Base-by-base conservation (phyloP, 2,888 invertebrate genomes). In the Mechanitis messenoides region DNA sequence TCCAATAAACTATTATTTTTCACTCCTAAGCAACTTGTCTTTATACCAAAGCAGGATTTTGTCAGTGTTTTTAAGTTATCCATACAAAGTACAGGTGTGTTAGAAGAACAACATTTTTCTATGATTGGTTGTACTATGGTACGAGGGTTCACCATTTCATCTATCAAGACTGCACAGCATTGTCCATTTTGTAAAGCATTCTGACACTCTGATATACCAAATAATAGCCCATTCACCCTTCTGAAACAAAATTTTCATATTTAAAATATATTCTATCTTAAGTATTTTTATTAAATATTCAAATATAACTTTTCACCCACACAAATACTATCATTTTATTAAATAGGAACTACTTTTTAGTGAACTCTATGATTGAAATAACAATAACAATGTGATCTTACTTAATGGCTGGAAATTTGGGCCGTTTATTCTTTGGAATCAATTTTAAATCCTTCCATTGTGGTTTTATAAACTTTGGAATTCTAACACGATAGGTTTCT, bases 1-100 rank as follows among this genome's bases (percentile, higher is more conserved):
- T 83, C 79, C 65, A 67, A 33, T 56, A 83, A 65, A 61, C 33
- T 64, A 38, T 77, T 69, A 53, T 68, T 70, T 74, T 79, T 80
- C 31, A 91, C 64, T 46, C 87, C 88, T 58, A 91, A 70, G 61
- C 87, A 87, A 71, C 82, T 83, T 38, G 90, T 86, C 60, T 83
- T 72, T 63, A 91, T 80, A 0, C 91, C 90, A 77, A 90, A 88
- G 66, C 79, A 71, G 0, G 45, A 61, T 50, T 71, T 63, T 62
- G 78, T 74, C 0, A 74, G 62, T 66, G 74, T 74, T 63, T 79
- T 84, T 3, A 91, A 72, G 53, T 78, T 77, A 57, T 73, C 72
- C n/a, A 91, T 67, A 69, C 91, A 88, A 7, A 91, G 59, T 28
- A 83, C 67, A 31, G 90, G 87, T 59, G 89, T 68, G 53, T 76